Base-by-base conservation (phyloP, 2,888 invertebrate species). In the Lasioglossum pauxillum region DNA sequence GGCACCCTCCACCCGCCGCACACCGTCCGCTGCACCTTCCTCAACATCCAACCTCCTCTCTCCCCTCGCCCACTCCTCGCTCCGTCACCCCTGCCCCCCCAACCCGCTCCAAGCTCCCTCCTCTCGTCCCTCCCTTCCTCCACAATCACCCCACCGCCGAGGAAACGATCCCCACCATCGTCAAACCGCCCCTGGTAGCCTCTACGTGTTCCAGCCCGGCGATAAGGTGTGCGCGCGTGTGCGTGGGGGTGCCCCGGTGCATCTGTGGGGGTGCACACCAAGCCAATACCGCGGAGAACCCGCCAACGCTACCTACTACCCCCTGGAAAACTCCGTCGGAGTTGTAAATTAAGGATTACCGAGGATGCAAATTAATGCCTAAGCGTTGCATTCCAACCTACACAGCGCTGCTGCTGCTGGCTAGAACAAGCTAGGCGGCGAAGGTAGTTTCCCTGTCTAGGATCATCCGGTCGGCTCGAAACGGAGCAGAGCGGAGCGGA, bases 331-430 rank as follows among this genome's bases (percentile, higher is more conserved):
- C 90, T 90, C 88, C 67, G 84, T 71, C 82, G 83, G 78, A 79
- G 89, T 89, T 90, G 87, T 90, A 90, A 90, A 90, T 90, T 90
- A 90, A 90, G 90, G 90, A 90, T 90, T 90, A 90, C 87, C 87
- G 87, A 87, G 89, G 78, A 90, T 90, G 87, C 89, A 88, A 90
- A 90, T 90, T 90, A 90, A 90, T 90, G 88, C 89, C 86, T 81
- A 78, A 85, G 64, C 85, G 75, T 69, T 81, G 72, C 78, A 41
- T 81, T 79, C 79, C 85, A 71, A 73, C 67, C 78, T 53, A 38
- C 80, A 57, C 57, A n/a, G n/a, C 12, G 16, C n/a, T 8, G 53
- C 23, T 10, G 19, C 49, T 49, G 77, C 31, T 10, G 5, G 31
- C 31, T 64, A 31, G 64, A 27, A 53, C 31, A 60, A 14, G 19